phyloP scores from a whole-genome alignment of 23 tunicate species.

The Halocynthia aurantium region DNA sequence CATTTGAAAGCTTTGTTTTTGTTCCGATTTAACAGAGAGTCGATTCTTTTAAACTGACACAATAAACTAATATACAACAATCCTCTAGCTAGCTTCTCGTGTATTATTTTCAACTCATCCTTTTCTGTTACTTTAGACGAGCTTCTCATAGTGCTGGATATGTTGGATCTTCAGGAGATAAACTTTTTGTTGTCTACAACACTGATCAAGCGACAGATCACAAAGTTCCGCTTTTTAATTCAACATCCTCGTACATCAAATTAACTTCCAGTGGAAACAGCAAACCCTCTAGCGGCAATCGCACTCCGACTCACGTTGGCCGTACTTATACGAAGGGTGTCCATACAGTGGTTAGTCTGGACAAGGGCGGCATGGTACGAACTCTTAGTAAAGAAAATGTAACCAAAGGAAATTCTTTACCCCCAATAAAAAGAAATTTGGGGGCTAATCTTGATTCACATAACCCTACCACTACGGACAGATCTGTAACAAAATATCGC shows the following conservation, averaged over 20 bases:
- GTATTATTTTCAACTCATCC: background rate
- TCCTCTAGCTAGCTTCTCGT: background rate
- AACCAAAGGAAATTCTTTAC: too few species aligned
- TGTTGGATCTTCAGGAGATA: background rate
- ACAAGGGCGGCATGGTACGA: background rate
- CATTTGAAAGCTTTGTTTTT: too few species aligned
- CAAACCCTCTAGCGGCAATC: background rate
- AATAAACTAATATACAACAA: too few species aligned
- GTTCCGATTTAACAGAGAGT: too few species aligned
- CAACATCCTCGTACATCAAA: constrained; percentile 27
- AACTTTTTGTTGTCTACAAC: background rate
- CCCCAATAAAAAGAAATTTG: too few species aligned
- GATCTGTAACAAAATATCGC: background rate
- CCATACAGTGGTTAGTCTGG: background rate
- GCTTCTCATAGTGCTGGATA: too few species aligned
- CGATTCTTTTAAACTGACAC: too few species aligned
- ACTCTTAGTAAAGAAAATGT: constrained; percentile 3
- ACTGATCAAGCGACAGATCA: constrained; percentile 13
- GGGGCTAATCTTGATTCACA: too few species aligned
- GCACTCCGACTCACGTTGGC: background rate
- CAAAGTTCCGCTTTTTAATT: constrained; percentile 37
- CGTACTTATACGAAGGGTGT: background rate
- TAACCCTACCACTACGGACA: too few species aligned
- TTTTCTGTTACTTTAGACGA: background rate
- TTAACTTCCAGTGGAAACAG: constrained; percentile 1